These are phyloP conservation scores for Cyanocitta stelleri DNA, from an alignment of 2,113 vertebrate genomes.

Conservation along the genomic window DNA sequence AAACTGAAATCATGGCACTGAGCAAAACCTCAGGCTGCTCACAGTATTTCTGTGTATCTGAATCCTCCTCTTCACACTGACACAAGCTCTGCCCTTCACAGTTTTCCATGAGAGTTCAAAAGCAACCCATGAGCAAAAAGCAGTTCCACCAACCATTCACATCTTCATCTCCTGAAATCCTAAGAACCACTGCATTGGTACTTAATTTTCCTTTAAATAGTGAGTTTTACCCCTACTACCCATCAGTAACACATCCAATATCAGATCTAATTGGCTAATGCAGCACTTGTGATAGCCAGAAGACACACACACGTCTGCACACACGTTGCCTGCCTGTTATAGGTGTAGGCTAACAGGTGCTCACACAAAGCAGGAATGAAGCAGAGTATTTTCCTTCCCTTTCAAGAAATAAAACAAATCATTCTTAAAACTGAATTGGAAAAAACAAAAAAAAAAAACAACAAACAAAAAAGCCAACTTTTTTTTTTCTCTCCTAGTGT, in stretches of 20 bases:
- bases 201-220: background rate
- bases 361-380: background rate
- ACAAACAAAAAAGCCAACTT: too few relatives aligned
- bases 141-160: background rate
- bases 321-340: background rate
- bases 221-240: background rate
- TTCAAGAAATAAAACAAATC: background rate
- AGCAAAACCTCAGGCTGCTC: background rate
- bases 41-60: background rate
- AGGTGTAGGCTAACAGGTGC: background rate
- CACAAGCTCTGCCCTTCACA: background rate
- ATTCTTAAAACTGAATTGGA: background rate
- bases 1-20: background rate
- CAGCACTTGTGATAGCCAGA: constrained; percentile 9
- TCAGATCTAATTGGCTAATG: background rate
- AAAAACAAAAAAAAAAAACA: background rate
- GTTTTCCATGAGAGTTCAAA: background rate
- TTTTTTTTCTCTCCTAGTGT: background rate
- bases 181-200: background rate
- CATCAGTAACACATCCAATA: background rate
- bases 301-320: background rate
- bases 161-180: background rate
- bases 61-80: background rate
- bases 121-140: background rate
- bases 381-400: constrained; percentile 5